Evolutionary conservation across 2,113 vertebrate genomes (phyloP), one percentile per base, ranked within the genome.

Genomic region (Melospiza melodia): DNA sequence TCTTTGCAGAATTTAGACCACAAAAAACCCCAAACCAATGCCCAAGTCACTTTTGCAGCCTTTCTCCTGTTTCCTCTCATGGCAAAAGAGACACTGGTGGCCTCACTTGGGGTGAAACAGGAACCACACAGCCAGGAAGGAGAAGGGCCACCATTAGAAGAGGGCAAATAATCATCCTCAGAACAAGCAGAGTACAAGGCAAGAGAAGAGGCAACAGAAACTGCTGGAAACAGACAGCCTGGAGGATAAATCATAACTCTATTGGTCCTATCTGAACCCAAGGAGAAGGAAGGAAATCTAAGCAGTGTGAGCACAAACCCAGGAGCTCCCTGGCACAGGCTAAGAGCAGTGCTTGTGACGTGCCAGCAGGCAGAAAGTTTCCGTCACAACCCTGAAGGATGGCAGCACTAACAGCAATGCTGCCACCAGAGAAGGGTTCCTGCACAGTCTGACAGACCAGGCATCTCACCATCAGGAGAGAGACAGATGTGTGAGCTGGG

Each of bases 321-420:
- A 66, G 54, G 61, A 90, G 58, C 35, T 75, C 43, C 35, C 46
- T 61, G 62, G 67, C 46, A 82, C n/a, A 80, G 49, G 37, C 41
- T n/a, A 66, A 90, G 49, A 85, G 44, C 51, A 83, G 37, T 74
- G 43, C 79, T 18, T 55, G 30, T 65, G 39, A 92, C 95, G 48
- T 1, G 6, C 59, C 55, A 73, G 72, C 49, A 87, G 66, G 51
- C 55, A 93, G 59, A 88, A 96, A 96, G 89, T 95, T 95, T 93
- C 68, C 1, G 1, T 77, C 68, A 80, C 66, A 90, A 1, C 37
- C 82, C 66, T 49, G 37, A 82, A 41, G 87, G 58, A 90, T 2
- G 3, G 62, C n/a, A 72, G 57, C 73, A 75, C 21, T 20, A 84
- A 72, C 84, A 89, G 73, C 57, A 59, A 43, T 10, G 61, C 73